phyloP scores from a whole-genome alignment of 2,797 vertebrate species.

The Triplophysa yarkandensis region DNA sequence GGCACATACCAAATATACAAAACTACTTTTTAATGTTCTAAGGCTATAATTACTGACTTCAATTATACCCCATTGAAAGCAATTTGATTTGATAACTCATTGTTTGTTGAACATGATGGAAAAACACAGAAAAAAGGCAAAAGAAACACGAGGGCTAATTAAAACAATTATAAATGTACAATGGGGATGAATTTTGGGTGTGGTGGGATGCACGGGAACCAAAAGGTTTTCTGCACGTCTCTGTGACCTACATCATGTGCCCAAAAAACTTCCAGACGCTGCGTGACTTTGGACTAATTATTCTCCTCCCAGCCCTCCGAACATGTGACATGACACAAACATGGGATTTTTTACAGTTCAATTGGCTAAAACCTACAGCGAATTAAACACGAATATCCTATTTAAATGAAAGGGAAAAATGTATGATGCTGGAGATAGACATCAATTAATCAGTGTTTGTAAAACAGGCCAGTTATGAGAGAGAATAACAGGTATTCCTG shows the following conservation, averaged over 20 bases:
- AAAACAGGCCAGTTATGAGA: slow-evolving; percentile 36
- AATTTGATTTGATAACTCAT: slow-evolving; percentile 59
- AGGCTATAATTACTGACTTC: slow-evolving; percentile 61
- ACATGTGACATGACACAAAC: slow-evolving; percentile 28
- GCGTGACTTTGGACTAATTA: slow-evolving; percentile 40
- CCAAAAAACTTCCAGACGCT: slow-evolving; percentile 26
- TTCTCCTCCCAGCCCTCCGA: slow-evolving; percentile 18
- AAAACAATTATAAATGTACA: slow-evolving; percentile 56
- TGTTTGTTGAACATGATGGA: slow-evolving; percentile 58
- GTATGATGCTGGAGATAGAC: slow-evolving; percentile 34
- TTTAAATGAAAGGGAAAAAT: slow-evolving; percentile 12
- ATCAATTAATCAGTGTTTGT: slow-evolving; percentile 54
- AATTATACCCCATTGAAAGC: slow-evolving; percentile 60
- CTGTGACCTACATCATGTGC: slow-evolving; percentile 40
- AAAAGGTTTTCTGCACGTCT: background rate
- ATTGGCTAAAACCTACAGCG: slow-evolving; percentile 26
- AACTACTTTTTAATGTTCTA: slow-evolving; percentile 61
- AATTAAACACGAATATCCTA: slow-evolving; percentile 37
- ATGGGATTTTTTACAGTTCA: slow-evolving; percentile 24
- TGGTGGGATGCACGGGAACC: slow-evolving; percentile 38
- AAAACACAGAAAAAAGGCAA: slow-evolving; percentile 47
- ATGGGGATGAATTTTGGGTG: slow-evolving; percentile 46
- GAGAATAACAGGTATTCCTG: slow-evolving; percentile 47
- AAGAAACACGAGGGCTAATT: slow-evolving; percentile 54
- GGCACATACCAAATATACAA: slow-evolving; percentile 56